phyloP scores from a whole-genome alignment of 2,113 vertebrate genomes.

The Myiagra hebetior region DNA sequence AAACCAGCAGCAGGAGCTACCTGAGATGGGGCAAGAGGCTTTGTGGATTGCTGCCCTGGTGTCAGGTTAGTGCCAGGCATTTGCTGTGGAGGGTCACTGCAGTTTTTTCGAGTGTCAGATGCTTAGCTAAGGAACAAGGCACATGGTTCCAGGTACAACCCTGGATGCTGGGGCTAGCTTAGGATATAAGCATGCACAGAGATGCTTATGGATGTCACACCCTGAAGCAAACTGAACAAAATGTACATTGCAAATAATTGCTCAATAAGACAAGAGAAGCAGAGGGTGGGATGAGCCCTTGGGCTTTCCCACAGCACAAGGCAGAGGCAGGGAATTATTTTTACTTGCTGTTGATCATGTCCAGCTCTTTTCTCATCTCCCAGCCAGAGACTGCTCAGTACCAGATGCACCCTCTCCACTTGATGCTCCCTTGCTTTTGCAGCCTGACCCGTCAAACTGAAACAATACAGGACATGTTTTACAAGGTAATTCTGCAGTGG shows the following conservation, averaged over 20 bases:
- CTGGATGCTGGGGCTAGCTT: background rate
- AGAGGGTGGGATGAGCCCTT: background rate
- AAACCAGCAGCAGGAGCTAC: background rate
- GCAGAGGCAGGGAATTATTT: background rate
- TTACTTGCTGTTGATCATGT: background rate
- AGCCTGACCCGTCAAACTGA: background rate
- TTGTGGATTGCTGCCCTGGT: background rate
- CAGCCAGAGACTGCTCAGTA: background rate
- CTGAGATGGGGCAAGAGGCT: background rate
- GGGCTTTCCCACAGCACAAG: background rate
- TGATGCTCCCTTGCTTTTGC: constrained; percentile 7
- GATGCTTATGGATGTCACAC: background rate
- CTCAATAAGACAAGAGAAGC: background rate
- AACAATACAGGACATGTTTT: constrained; percentile 39
- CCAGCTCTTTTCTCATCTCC: background rate
- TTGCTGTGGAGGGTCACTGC: background rate
- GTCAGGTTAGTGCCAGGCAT: background rate
- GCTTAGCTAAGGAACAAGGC: background rate
- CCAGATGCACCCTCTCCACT: background rate
- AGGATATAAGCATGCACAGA: background rate
- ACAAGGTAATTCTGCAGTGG: constrained; percentile 32
- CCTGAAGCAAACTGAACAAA: background rate
- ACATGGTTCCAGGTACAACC: background rate
- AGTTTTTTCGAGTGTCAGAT: background rate
- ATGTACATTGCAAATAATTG: background rate